These are phyloP conservation scores for Drosophila tropicalis DNA, from an alignment of 1,140 invertebrate genomes.

Conservation along the genomic window DNA sequence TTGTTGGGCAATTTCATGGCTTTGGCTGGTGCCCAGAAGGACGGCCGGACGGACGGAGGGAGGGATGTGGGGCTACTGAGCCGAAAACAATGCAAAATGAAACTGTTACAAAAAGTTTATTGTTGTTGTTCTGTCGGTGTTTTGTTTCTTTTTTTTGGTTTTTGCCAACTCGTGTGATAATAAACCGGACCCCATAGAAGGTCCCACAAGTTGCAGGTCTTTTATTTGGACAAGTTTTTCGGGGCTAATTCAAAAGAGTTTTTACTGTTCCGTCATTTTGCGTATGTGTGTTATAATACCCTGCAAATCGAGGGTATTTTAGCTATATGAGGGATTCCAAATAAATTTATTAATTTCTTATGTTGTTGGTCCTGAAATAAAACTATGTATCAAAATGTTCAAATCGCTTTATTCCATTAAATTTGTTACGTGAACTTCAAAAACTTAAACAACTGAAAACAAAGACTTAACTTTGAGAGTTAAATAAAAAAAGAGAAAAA, in stretches of 20 bases:
- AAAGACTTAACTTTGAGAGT: too few species aligned
- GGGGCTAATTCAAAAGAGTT: slow-evolving; percentile 48
- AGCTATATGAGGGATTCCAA: neutral
- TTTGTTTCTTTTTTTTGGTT: slow-evolving; percentile 16
- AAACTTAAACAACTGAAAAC: too few species aligned
- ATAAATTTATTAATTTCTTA: too few species aligned
- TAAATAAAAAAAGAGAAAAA: too few species aligned
- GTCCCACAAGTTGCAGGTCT: slow-evolving; percentile 35
- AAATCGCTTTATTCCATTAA: too few species aligned
- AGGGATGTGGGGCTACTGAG: neutral
- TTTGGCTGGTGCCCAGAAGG: neutral
- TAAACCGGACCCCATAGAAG: slow-evolving; percentile 48
- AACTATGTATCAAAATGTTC: too few species aligned
- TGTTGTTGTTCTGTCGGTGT: slow-evolving; percentile 22
- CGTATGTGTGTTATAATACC: neutral
- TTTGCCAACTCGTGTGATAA: slow-evolving; percentile 45
- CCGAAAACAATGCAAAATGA: slow-evolving; percentile 63
- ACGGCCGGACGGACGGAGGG: neutral
- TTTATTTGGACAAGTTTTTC: slow-evolving; percentile 11
- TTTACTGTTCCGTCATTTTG: slow-evolving; percentile 3
- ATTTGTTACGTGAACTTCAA: too few species aligned
- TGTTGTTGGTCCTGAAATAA: too few species aligned
- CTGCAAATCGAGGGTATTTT: neutral
- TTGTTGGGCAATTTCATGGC: slow-evolving; percentile 57
- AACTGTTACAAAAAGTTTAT: slow-evolving; percentile 61